These are phyloP conservation scores for Poeciliopsis turrubarensis DNA, from an alignment of 2,113 vertebrate genomes.

Conservation along the genomic window DNA sequence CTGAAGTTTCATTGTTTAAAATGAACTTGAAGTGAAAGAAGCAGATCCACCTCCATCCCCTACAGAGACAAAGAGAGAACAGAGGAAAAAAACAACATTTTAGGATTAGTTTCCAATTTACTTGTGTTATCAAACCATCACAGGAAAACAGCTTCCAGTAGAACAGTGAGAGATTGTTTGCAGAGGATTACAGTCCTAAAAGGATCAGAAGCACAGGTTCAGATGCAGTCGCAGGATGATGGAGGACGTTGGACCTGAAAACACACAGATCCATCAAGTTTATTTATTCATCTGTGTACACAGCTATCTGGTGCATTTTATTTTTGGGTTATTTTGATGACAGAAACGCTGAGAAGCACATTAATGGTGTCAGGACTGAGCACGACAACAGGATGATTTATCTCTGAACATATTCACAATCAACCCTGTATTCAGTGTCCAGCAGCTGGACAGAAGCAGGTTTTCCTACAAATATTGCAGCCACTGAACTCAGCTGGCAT, in stretches of 20 bases:
- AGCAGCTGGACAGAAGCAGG: neutral
- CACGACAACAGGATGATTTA: constrained; percentile 35
- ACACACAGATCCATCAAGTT: neutral
- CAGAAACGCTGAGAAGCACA: neutral
- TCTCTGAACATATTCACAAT: constrained; percentile 10
- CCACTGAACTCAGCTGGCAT: neutral
- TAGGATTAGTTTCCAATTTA: constrained; percentile 72
- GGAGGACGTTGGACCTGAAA: constrained; percentile 33
- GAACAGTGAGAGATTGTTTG: constrained; percentile 66
- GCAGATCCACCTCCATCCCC: neutral
- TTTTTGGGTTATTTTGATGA: neutral
- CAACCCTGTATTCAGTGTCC: neutral
- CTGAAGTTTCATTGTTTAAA: neutral
- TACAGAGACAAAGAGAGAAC: constrained; percentile 4
- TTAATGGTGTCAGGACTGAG: constrained; percentile 12
- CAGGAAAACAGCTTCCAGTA: constrained; percentile 50
- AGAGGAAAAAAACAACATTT: constrained; percentile 52
- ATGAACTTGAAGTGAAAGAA: neutral
- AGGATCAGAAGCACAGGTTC: constrained; percentile 61
- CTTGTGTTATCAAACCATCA: constrained; percentile 62
- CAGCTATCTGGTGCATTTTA: constrained; percentile 5
- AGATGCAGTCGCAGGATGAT: constrained; percentile 38
- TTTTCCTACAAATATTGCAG: neutral
- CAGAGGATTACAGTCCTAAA: constrained; percentile 67
- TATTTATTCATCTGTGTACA: constrained; percentile 22